phyloP scores from a whole-genome alignment of 2,888 invertebrate genomes.

The Dioctria rufipes region DNA sequence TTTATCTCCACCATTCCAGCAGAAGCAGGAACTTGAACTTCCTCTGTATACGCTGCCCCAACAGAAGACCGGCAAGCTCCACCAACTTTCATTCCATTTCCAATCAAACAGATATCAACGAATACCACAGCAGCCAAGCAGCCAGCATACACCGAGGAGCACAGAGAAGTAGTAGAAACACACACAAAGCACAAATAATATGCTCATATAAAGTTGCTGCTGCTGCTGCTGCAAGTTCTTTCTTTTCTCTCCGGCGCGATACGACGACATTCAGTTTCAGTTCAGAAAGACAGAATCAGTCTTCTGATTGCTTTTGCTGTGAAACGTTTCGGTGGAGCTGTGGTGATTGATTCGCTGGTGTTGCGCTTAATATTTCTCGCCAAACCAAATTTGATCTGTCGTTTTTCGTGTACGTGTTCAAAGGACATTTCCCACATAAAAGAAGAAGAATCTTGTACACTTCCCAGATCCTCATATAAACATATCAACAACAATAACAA shows the following conservation, averaged over 20 bases:
- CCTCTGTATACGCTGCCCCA: too few relatives aligned
- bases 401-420: constrained; percentile 18
- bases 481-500: not conserved
- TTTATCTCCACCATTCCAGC: too few relatives aligned
- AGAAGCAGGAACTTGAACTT: too few relatives aligned
- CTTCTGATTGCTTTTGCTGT: constrained; percentile 35
- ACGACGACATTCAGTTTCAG: not conserved
- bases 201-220: not conserved
- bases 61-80: too few relatives aligned
- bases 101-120: too few relatives aligned
- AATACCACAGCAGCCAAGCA: too few relatives aligned
- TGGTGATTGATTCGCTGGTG: not conserved
- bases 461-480: not conserved
- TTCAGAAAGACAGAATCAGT: not conserved
- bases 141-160: not conserved
- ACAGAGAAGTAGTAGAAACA: too few relatives aligned
- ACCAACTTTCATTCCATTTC: too few relatives aligned
- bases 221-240: not conserved
- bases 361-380: not conserved
- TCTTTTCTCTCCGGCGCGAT: constrained; percentile 1
- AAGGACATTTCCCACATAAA: constrained; percentile 2
- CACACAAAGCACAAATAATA: too few relatives aligned
- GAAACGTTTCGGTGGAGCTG: constrained; percentile 21
- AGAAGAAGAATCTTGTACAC: not conserved
- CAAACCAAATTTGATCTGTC: not conserved